phyloP scores from a whole-genome alignment of 2,797 vertebrate species.

The Danio aesculapii region DNA sequence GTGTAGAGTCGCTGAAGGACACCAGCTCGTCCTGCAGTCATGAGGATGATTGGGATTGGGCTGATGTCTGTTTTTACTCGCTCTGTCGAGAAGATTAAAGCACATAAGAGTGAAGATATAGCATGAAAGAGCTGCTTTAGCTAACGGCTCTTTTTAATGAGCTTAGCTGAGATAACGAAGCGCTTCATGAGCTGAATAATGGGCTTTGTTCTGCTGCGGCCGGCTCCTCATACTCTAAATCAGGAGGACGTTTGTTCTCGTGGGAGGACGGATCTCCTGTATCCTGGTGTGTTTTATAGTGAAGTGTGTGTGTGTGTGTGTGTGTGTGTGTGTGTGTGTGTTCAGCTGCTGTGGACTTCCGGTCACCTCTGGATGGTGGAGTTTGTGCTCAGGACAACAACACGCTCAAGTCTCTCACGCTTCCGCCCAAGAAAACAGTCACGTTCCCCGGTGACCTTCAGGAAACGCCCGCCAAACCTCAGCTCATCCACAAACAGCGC shows the following conservation, averaged over 20 bases:
- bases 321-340: no score
- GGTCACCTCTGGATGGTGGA: conserved; percentile 86
- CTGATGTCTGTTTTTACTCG: conserved; percentile 26
- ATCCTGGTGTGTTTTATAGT: background rate
- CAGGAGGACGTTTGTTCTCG: background rate
- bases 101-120: conserved; percentile 18
- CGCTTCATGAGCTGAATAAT: conserved; percentile 9
- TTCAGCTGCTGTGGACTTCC: conserved; percentile 90
- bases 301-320: no score
- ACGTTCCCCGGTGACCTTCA: conserved; percentile 90
- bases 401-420: conserved; percentile 89
- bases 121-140: conserved; percentile 28
- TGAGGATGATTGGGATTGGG: background rate
- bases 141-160: conserved; percentile 1
- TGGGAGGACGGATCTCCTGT: background rate
- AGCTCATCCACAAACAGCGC: conserved; percentile 94
- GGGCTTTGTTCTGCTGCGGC: background rate
- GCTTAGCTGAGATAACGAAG: conserved; percentile 3
- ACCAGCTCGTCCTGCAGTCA: background rate
- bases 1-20: background rate
- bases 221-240: background rate
- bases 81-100: conserved; percentile 40
- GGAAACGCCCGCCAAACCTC: conserved; percentile 91
- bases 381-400: conserved; percentile 88
- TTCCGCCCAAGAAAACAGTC: conserved; percentile 90